Evolutionary conservation across 2,888 invertebrate species (phyloP).

Genomic region (Bedellia somnulentella): DNA sequence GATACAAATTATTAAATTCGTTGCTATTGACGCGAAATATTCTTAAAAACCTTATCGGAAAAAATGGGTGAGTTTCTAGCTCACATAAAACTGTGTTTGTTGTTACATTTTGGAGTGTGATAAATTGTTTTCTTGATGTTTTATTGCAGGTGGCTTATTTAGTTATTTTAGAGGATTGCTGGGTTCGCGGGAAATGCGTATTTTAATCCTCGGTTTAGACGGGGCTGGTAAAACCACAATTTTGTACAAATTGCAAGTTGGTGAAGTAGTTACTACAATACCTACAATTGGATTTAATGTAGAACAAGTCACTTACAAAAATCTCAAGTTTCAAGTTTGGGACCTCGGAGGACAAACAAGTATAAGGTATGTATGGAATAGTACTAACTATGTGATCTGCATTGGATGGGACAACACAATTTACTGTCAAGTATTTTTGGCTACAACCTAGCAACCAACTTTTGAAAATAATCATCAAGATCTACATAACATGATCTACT

Average conservation of each 20-base stretch:
- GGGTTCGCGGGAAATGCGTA: conserved; percentile 97
- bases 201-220: conserved; percentile 95
- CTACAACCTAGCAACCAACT: no score
- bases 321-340: conserved; percentile 99
- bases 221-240: conserved; percentile 99
- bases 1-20: no score
- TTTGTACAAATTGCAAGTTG: conserved; percentile 95
- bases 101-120: conserved; percentile 2
- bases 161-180: conserved; percentile 95
- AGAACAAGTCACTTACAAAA: conserved; percentile 98
- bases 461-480: no score
- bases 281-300: conserved; percentile 99
- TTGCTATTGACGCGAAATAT: no score
- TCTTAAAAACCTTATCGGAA: conserved; percentile 1
- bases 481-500: no score
- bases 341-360: conserved; percentile 99
- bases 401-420: no score
- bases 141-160: conserved; percentile 83
- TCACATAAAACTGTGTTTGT: conserved; percentile 15
- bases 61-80: conserved; percentile 44
- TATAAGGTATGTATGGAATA: conserved; percentile 80
- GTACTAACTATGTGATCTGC: no score
- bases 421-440: no score
- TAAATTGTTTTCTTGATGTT: neutral
- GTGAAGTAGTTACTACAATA: conserved; percentile 97